phyloP scores from a whole-genome alignment of 1,140 invertebrate species.

The Arctopsyche grandis region DNA sequence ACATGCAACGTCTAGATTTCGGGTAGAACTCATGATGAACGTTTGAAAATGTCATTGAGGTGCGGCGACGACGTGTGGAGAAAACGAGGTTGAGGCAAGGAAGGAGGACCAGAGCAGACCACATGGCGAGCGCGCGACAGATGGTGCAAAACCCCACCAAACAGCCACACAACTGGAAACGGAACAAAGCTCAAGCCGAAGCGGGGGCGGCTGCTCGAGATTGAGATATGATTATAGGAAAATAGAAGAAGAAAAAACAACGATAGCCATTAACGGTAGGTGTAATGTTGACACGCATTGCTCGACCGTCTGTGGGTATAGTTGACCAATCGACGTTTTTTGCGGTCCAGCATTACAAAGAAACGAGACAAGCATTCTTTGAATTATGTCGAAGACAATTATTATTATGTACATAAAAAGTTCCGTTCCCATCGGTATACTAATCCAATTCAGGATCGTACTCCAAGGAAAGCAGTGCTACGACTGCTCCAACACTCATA shows the following conservation, averaged over 20 bases:
- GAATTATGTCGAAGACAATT: too few relatives aligned
- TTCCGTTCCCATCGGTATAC: too few relatives aligned
- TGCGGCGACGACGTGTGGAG: not conserved
- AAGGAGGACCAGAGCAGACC: constrained; percentile 12
- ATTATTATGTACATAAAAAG: too few relatives aligned
- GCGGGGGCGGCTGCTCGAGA: constrained; percentile 6
- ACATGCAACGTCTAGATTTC: not conserved
- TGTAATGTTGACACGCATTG: too few relatives aligned
- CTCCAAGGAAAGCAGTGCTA: too few relatives aligned
- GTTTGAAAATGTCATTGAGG: not conserved
- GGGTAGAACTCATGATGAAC: not conserved
- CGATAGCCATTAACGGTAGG: not conserved
- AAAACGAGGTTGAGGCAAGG: not conserved
- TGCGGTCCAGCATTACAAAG: too few relatives aligned
- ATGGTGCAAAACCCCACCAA: constrained; percentile 1
- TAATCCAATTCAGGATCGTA: too few relatives aligned
- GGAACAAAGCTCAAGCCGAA: not conserved
- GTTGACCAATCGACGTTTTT: too few relatives aligned
- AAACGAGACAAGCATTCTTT: too few relatives aligned
- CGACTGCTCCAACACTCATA: too few relatives aligned
- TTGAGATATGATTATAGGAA: not conserved
- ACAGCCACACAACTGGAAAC: not conserved
- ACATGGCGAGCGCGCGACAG: constrained; percentile 15
- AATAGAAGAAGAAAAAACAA: not conserved
- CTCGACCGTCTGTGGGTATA: too few relatives aligned